phyloP scores from a whole-genome alignment of 2,888 invertebrate genomes.

The Xestia rhomboidea region DNA sequence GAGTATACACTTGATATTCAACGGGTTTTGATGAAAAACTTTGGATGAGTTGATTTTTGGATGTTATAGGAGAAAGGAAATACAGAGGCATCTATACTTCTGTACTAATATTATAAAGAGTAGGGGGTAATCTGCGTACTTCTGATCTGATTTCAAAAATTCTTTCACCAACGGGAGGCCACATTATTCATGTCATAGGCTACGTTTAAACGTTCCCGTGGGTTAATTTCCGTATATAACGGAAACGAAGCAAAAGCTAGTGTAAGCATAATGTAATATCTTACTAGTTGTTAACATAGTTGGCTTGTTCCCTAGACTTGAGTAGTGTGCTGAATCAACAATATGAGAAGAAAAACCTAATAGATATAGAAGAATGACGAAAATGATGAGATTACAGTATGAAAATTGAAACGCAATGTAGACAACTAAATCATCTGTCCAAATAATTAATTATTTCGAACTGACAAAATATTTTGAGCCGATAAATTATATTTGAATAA shows the following conservation, averaged over 20 bases:
- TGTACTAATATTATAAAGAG: too few relatives aligned
- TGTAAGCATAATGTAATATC: too few relatives aligned
- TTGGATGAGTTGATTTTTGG: not conserved
- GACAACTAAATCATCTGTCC: not conserved
- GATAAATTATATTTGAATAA: conserved; percentile 1
- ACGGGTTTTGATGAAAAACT: not conserved
- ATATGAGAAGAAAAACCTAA: not conserved
- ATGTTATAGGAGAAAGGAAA: not conserved
- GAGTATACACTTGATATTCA: conserved; percentile 4
- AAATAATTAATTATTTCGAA: not conserved
- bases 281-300: not conserved
- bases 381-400: not conserved
- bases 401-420: too few relatives aligned
- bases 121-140: too few relatives aligned
- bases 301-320: not conserved
- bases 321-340: not conserved
- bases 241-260: too few relatives aligned
- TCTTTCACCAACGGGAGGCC: too few relatives aligned
- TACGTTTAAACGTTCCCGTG: too few relatives aligned
- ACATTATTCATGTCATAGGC: too few relatives aligned
- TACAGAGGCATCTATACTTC: too few relatives aligned
- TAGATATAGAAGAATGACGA: not conserved
- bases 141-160: too few relatives aligned
- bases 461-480: not conserved
- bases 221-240: too few relatives aligned